A percentile compares a stretch with the other conserved stretches of the same genome.
Evolutionary conservation across 2,113 vertebrate genomes (phyloP).

Genomic region (Amphiprion ocellaris): DNA sequence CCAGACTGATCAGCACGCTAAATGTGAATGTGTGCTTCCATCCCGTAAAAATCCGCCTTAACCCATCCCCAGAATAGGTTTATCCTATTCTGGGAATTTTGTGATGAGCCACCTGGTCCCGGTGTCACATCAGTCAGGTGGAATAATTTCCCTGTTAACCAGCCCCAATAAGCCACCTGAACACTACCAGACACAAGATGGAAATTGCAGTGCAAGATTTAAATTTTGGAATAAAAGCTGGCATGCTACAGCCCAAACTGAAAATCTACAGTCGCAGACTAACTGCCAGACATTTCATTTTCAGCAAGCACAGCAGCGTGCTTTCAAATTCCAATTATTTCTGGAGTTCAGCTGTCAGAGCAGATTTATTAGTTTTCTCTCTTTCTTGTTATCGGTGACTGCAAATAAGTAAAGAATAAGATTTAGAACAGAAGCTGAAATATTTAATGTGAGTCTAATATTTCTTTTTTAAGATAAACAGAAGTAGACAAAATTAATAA

Average conservation of each 20-base stretch:
- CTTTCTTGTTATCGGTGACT: conserved; percentile 34
- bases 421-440: conserved; percentile 3
- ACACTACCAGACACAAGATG: conserved; percentile 55
- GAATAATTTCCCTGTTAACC: conserved; percentile 75
- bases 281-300: conserved; percentile 51
- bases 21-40: conserved; percentile 25
- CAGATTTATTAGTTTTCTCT: conserved; percentile 49
- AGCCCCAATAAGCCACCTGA: conserved; percentile 75
- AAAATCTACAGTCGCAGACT: conserved; percentile 31
- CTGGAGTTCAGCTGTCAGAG: conserved; percentile 44
- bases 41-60: conserved; percentile 40
- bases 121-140: conserved; percentile 59
- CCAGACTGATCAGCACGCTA: conserved; percentile 15
- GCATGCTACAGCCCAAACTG: conserved; percentile 2
- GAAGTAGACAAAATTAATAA: conserved; percentile 15
- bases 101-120: conserved; percentile 79
- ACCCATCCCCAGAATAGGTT: conserved; percentile 41
- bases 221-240: conserved; percentile 55
- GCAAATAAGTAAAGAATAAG: conserved; percentile 25
- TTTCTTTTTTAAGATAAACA: conserved; percentile 23
- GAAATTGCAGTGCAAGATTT: conserved; percentile 43
- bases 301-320: conserved; percentile 6
- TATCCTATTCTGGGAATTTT: conserved; percentile 51
- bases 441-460: conserved; percentile 4
- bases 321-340: conserved; percentile 59